These are phyloP conservation scores for Ctenicera cuprea DNA, from an alignment of 2,888 invertebrate species.

Conservation along the genomic window DNA sequence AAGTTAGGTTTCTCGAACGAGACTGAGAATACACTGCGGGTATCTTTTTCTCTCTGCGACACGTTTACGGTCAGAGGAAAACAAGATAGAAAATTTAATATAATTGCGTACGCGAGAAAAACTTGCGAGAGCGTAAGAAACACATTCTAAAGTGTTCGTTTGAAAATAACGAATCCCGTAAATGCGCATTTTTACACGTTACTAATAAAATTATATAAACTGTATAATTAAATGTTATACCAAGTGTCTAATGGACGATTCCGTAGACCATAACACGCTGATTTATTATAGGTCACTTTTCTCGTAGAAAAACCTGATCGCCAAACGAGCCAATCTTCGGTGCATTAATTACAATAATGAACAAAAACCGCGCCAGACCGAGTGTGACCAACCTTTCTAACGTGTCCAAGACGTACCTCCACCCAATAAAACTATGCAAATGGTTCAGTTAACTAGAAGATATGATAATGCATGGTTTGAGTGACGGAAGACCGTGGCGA, in stretches of 20 bases:
- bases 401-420: constrained; percentile 33
- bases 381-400: constrained; percentile 47
- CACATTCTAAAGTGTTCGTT: constrained; percentile 38
- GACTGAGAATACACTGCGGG: constrained; percentile 20
- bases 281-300: constrained; percentile 28
- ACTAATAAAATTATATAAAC: constrained; percentile 39
- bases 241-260: constrained; percentile 11
- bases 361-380: constrained; percentile 30
- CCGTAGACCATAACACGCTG: constrained; percentile 13
- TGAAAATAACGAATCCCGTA: constrained; percentile 31
- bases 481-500: constrained; percentile 43
- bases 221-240: constrained; percentile 34
- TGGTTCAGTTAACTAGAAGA: constrained; percentile 36
- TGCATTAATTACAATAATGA: constrained; percentile 43
- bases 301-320: constrained; percentile 22
- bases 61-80: constrained; percentile 1
- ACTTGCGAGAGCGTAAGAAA: constrained; percentile 13
- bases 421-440: constrained; percentile 47
- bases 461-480: constrained; percentile 30
- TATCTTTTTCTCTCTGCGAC: constrained; percentile 22
- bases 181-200: constrained; percentile 45
- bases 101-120: constrained; percentile 32
- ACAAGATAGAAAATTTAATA: constrained; percentile 27
- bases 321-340: constrained; percentile 40
- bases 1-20: constrained; percentile 23